Percentiles rank a stretch among this genome's conserved stretches.
phyloP scores from a whole-genome alignment of 2,888 invertebrate species.

The Harmothoe impar region DNA sequence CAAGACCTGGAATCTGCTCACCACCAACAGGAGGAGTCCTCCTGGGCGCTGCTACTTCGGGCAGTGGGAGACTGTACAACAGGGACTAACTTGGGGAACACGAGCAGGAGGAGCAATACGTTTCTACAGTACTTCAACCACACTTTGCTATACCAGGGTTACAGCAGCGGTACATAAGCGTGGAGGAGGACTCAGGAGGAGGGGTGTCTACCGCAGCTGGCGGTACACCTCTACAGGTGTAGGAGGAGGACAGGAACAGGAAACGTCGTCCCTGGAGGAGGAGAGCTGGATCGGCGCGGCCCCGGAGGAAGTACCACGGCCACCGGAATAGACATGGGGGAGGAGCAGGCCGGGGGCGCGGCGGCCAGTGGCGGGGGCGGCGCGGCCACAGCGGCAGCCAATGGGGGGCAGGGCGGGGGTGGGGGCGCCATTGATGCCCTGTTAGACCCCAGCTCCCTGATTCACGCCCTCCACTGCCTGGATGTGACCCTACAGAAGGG shows the following conservation, averaged over 20 bases:
- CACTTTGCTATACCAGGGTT: too few relatives aligned
- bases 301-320: background rate
- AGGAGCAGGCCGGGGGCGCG: background rate
- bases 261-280: background rate
- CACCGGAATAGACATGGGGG: slow-evolving; percentile 12
- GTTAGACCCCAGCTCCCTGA: background rate
- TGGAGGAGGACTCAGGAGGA: background rate
- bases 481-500: slow-evolving; percentile 26
- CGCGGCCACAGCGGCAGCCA: background rate
- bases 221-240: background rate
- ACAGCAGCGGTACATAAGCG: too few relatives aligned
- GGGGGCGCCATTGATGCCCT: background rate
- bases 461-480: background rate
- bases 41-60: too few relatives aligned
- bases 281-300: background rate
- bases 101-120: too few relatives aligned
- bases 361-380: background rate
- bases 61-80: too few relatives aligned
- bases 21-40: too few relatives aligned
- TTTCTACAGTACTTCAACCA: too few relatives aligned
- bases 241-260: too few relatives aligned
- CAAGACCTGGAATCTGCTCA: too few relatives aligned
- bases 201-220: background rate
- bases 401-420: background rate
- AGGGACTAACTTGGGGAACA: too few relatives aligned